Percentiles rank a stretch among this genome's conserved stretches.
These are phyloP conservation scores for Percopsis transmontana DNA, from an alignment of 2,113 vertebrate species.

Conservation along the genomic window DNA sequence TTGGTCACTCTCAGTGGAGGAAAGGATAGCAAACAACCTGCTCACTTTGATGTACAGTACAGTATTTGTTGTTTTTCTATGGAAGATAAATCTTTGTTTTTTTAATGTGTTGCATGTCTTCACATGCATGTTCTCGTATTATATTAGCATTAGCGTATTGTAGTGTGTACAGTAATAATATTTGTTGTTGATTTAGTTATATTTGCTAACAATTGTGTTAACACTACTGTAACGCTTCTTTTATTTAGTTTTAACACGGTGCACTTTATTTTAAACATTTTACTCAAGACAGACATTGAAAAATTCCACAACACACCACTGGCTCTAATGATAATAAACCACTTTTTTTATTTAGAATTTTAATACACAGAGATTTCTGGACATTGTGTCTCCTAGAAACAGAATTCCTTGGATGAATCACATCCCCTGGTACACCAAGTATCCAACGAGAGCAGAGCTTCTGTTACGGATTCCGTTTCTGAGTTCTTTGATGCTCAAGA, in stretches of 20 bases:
- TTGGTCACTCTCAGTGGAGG: conserved; percentile 27
- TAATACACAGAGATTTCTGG: conserved; percentile 18
- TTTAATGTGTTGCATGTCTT: not conserved
- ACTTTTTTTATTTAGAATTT: conserved; percentile 20
- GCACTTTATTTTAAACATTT: too few relatives aligned
- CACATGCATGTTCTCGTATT: conserved; percentile 18
- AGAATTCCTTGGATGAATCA: conserved; percentile 81
- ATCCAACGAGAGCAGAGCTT: conserved; percentile 93
- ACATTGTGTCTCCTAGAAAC: conserved; percentile 74
- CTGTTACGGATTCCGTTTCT: conserved; percentile 90
- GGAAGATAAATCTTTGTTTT: not conserved
- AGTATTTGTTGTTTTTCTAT: conserved; percentile 14
- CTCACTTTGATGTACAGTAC: not conserved
- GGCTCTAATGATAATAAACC: not conserved
- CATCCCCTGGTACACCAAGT: conserved; percentile 88
- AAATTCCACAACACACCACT: not conserved
- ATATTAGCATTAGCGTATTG: too few relatives aligned
- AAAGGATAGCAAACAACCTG: not conserved
- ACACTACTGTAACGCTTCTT: too few relatives aligned
- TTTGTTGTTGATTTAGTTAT: not conserved
- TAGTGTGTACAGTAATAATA: not conserved
- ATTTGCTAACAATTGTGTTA: not conserved
- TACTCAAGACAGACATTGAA: not conserved
- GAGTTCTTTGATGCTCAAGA: conserved; percentile 99
- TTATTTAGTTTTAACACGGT: not conserved